Evolutionary conservation across 2,797 vertebrate genomes (phyloP).

Genomic region (Zenarchopterus dispar): DNA sequence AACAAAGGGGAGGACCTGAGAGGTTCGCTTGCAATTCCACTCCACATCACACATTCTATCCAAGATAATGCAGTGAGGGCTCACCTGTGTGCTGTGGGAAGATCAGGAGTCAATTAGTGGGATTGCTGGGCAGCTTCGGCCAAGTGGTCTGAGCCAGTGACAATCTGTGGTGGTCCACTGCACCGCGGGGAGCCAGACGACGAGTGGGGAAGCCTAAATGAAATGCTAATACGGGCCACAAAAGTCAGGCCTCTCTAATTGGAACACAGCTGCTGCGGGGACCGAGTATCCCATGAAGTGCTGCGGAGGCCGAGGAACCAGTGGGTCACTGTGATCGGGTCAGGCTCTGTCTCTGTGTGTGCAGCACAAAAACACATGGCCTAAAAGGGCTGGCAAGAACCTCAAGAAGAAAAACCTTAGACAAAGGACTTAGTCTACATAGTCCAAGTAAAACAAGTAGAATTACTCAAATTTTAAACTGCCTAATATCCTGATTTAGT

Average conservation of each 20-base stretch:
- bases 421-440: too few species aligned
- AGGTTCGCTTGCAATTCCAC: constrained; percentile 41
- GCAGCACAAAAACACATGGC: constrained; percentile 69
- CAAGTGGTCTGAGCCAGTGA: constrained; percentile 61
- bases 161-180: constrained; percentile 64
- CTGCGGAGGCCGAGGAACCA: constrained; percentile 64
- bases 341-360: constrained; percentile 63
- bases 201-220: constrained; percentile 83
- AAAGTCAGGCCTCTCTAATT: constrained; percentile 87
- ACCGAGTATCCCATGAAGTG: constrained; percentile 73
- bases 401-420: neutral
- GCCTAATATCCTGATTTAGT: too few species aligned
- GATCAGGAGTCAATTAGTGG: constrained; percentile 84
- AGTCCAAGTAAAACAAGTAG: too few species aligned
- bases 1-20: constrained; percentile 14
- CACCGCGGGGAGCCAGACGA: constrained; percentile 72
- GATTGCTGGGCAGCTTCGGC: constrained; percentile 72
- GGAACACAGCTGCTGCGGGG: constrained; percentile 88
- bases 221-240: constrained; percentile 87
- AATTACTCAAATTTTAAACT: too few species aligned
- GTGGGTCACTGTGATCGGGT: constrained; percentile 75
- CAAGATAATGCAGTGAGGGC: constrained; percentile 64
- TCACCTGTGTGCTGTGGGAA: constrained; percentile 71
- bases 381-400: constrained; percentile 53
- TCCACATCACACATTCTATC: constrained; percentile 56